These are phyloP conservation scores for Patagioenas fasciata DNA, from an alignment of 2,113 vertebrate genomes.

Conservation along the genomic window DNA sequence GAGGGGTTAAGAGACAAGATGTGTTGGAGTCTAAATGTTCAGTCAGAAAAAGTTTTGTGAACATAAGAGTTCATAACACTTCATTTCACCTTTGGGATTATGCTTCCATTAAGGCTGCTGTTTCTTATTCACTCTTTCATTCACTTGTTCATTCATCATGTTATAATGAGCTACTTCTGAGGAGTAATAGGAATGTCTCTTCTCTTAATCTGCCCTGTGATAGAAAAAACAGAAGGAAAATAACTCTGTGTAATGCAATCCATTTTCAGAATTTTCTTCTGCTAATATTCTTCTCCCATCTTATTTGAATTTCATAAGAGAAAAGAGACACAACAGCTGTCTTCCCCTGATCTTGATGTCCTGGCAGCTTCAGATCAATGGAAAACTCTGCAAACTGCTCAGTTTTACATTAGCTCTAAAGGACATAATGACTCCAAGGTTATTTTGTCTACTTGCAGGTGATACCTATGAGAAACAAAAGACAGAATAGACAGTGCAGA, in stretches of 20 bases:
- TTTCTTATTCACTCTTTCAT: background rate
- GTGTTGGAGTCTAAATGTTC: background rate
- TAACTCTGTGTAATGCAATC: background rate
- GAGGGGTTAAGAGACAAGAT: background rate
- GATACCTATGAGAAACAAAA: background rate
- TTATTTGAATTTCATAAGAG: constrained; percentile 12
- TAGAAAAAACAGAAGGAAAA: background rate
- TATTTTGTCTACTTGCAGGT: background rate
- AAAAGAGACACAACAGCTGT: background rate
- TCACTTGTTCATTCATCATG: background rate
- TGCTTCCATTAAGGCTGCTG: background rate
- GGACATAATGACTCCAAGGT: background rate
- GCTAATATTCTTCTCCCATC: background rate
- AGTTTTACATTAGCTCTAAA: background rate
- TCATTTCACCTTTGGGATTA: constrained; percentile 10
- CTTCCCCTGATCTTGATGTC: background rate
- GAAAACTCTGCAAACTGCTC: background rate
- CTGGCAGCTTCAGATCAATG: background rate
- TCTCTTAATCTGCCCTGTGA: background rate
- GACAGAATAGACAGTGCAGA: background rate
- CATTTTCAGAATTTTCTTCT: background rate
- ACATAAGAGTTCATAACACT: background rate
- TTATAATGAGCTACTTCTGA: background rate
- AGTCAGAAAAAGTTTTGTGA: background rate
- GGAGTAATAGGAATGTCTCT: background rate